A percentile compares a stretch with the other conserved stretches of the same genome.
Evolutionary conservation across 2,113 vertebrate species (phyloP).

Genomic region (Tetrax tetrax): DNA sequence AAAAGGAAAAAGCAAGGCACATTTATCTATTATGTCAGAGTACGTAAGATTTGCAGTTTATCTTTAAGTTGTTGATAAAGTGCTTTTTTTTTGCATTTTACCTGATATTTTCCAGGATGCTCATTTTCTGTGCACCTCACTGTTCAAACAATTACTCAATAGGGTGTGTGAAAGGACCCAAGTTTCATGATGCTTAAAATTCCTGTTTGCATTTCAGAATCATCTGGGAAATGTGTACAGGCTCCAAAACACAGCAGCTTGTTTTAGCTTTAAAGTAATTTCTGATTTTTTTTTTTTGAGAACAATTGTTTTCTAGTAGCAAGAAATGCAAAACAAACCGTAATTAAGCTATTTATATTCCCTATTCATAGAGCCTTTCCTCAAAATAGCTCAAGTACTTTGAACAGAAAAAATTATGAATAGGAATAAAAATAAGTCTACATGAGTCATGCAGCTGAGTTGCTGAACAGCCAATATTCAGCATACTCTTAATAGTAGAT

Average conservation of each 20-base stretch:
- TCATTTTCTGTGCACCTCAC: neutral
- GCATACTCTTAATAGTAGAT: conserved; percentile 34
- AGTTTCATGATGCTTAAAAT: neutral
- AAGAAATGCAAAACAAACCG: conserved; percentile 50
- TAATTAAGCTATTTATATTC: conserved; percentile 64
- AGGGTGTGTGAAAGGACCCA: neutral
- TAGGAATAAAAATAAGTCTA: conserved; percentile 58
- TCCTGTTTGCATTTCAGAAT: conserved; percentile 25
- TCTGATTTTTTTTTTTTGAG: neutral
- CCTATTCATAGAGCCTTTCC: conserved; percentile 50
- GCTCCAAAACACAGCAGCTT: neutral
- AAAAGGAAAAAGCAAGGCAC: neutral
- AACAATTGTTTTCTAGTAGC: conserved; percentile 61
- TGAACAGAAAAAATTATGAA: conserved; percentile 61
- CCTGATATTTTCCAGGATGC: neutral
- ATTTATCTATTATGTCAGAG: neutral
- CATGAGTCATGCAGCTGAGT: conserved; percentile 53
- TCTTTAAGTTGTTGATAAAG: neutral
- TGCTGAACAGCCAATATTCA: conserved; percentile 34
- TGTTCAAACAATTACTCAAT: neutral
- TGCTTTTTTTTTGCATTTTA: neutral
- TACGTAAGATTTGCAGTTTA: neutral
- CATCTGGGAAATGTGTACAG: neutral
- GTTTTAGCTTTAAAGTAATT: conserved; percentile 22
- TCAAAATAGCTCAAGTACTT: conserved; percentile 60